Evolutionary conservation across 35 echinoderm and acorn worm species (phyloP).

Genomic region (Eucidaris tribuloides): DNA sequence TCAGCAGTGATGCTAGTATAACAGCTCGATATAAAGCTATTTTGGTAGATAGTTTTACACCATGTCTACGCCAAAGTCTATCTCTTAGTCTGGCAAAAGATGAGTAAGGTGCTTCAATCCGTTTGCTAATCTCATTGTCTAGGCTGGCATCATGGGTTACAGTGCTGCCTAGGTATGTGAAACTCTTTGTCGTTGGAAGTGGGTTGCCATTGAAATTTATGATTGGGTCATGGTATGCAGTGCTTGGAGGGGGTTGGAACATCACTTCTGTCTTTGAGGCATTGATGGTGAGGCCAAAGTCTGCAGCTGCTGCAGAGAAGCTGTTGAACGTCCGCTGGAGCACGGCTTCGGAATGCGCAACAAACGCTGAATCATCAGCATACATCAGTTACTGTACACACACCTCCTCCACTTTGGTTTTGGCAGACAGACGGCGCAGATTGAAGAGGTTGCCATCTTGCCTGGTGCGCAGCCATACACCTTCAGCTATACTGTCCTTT

Average conservation of each 20-base stretch:
- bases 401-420: background rate
- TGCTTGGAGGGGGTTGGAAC: background rate
- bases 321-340: background rate
- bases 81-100: background rate
- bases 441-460: conserved; percentile 38
- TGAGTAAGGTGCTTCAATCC: background rate
- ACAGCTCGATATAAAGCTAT: background rate
- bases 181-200: background rate
- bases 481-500: background rate
- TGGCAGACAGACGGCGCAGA: background rate
- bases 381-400: conserved; percentile 12
- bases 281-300: background rate
- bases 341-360: no score
- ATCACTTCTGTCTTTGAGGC: conserved; percentile 1
- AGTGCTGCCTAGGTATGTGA: conserved; percentile 6
- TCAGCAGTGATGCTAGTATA: background rate
- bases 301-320: background rate
- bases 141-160: background rate
- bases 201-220: background rate
- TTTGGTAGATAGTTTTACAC: conserved; percentile 4
- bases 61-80: background rate
- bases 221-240: background rate
- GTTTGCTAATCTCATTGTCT: background rate
- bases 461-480: conserved; percentile 22
- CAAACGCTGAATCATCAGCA: background rate